These are phyloP conservation scores for Porites lutea DNA, from an alignment of 64 coral and sea anemone genomes.

Conservation along the genomic window DNA sequence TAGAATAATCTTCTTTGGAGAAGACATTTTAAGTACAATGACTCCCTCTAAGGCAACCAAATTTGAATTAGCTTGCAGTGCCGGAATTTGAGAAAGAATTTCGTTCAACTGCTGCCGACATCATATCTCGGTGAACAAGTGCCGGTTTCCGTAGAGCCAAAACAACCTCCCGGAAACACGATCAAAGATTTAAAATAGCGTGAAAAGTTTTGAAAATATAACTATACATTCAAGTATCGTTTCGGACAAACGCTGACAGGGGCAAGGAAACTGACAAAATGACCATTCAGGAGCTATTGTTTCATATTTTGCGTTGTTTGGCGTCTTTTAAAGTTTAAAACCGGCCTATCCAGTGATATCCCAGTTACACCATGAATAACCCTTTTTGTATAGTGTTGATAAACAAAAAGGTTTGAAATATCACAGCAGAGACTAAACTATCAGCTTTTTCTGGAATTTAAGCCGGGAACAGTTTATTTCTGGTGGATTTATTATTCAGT, in stretches of 20 bases:
- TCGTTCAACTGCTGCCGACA: not conserved
- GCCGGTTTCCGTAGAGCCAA: slow-evolving; percentile 8
- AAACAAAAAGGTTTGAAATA: not conserved
- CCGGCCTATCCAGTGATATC: not conserved
- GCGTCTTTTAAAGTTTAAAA: slow-evolving; percentile 43
- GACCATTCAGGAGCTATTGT: slow-evolving; percentile 28
- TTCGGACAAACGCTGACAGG: not conserved
- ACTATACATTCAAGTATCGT: not conserved
- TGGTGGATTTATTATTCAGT: slow-evolving; percentile 29
- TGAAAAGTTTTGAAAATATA: not conserved
- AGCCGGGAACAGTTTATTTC: not conserved
- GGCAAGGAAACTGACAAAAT: not conserved
- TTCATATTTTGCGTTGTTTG: slow-evolving; percentile 3
- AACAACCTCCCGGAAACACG: not conserved
- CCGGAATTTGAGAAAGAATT: slow-evolving; percentile 28
- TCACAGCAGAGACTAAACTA: not conserved
- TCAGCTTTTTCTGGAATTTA: not conserved
- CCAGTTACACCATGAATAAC: no score
- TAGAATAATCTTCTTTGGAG: not conserved
- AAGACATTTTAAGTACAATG: slow-evolving; percentile 33
- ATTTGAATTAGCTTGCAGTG: slow-evolving; percentile 17
- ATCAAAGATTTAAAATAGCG: not conserved
- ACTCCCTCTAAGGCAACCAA: not conserved
- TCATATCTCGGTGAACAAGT: not conserved
- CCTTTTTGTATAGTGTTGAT: no score